These are phyloP conservation scores for Tenualosa ilisha DNA, from an alignment of 2,797 vertebrate genomes.

Conservation along the genomic window DNA sequence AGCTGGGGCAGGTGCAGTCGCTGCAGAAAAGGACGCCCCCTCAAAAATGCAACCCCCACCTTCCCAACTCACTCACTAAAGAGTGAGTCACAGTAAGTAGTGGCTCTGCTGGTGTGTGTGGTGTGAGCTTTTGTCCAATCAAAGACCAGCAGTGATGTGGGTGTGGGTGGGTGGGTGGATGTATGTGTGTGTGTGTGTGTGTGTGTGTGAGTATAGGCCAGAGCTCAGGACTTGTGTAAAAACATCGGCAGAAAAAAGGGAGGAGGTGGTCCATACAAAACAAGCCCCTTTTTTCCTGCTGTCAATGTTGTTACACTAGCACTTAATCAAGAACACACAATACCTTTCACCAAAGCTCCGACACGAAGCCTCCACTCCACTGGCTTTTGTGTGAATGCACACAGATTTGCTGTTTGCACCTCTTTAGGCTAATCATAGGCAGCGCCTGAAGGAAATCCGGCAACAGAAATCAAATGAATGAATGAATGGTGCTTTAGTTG, in stretches of 20 bases:
- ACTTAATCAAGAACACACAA: slow-evolving; percentile 52
- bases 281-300: slow-evolving; percentile 46
- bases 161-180: slow-evolving; percentile 64
- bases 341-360: slow-evolving; percentile 22
- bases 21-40: slow-evolving; percentile 57
- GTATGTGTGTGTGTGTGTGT: slow-evolving; percentile 31
- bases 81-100: slow-evolving; percentile 58
- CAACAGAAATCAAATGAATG: slow-evolving; percentile 5
- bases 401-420: slow-evolving; percentile 11
- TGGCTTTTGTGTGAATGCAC: not conserved
- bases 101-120: slow-evolving; percentile 65
- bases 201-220: slow-evolving; percentile 6
- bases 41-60: slow-evolving; percentile 47
- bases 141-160: slow-evolving; percentile 62
- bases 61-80: slow-evolving; percentile 63
- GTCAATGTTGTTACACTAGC: slow-evolving; percentile 53
- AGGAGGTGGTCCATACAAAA: slow-evolving; percentile 57
- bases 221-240: slow-evolving; percentile 48
- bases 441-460: not conserved
- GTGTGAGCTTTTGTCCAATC: slow-evolving; percentile 66
- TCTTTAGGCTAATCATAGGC: slow-evolving; percentile 19
- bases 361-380: slow-evolving; percentile 22
- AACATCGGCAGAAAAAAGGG: slow-evolving; percentile 51
- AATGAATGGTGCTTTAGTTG: slow-evolving; percentile 18
- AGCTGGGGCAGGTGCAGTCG: slow-evolving; percentile 78